A percentile compares a stretch with the other conserved stretches of the same genome.
These are phyloP conservation scores for Ectemnius cavifrons DNA, from an alignment of 2,888 invertebrate species.

Conservation along the genomic window DNA sequence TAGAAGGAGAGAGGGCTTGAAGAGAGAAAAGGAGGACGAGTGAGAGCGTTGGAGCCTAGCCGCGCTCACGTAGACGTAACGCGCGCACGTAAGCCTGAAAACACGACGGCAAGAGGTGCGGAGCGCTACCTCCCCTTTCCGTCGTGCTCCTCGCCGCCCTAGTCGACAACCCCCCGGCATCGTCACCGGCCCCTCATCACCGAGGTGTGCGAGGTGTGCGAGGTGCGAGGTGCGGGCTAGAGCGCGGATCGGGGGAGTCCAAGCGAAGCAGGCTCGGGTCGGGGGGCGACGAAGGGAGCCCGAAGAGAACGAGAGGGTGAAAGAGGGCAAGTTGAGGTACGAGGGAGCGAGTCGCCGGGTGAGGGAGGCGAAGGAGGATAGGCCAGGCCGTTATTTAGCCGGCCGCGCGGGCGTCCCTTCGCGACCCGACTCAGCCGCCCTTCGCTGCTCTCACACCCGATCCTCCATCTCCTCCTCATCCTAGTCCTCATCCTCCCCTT, in stretches of 20 bases:
- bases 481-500: slow-evolving; percentile 37
- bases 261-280: slow-evolving; percentile 16
- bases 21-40: neutral
- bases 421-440: slow-evolving; percentile 68
- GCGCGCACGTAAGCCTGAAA: slow-evolving; percentile 65
- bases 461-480: slow-evolving; percentile 27
- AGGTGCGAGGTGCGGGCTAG: slow-evolving; percentile 43
- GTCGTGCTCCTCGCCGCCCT: slow-evolving; percentile 30
- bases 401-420: slow-evolving; percentile 70
- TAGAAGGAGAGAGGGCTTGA: neutral
- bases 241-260: slow-evolving; percentile 48
- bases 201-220: slow-evolving; percentile 31
- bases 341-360: slow-evolving; percentile 33
- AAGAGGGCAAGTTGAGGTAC: slow-evolving; percentile 27
- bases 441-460: slow-evolving; percentile 41
- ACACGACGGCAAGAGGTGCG: slow-evolving; percentile 56
- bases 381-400: slow-evolving; percentile 72
- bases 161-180: slow-evolving; percentile 30
- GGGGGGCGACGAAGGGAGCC: slow-evolving; percentile 27
- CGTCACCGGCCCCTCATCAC: slow-evolving; percentile 37
- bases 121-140: slow-evolving; percentile 20
- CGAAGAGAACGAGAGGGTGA: slow-evolving; percentile 44
- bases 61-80: slow-evolving; percentile 55
- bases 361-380: slow-evolving; percentile 72
- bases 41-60: slow-evolving; percentile 9